Percentiles rank a stretch among this genome's conserved stretches.
phyloP scores from a whole-genome alignment of 2,888 invertebrate genomes.

The Oligia strigilis region DNA sequence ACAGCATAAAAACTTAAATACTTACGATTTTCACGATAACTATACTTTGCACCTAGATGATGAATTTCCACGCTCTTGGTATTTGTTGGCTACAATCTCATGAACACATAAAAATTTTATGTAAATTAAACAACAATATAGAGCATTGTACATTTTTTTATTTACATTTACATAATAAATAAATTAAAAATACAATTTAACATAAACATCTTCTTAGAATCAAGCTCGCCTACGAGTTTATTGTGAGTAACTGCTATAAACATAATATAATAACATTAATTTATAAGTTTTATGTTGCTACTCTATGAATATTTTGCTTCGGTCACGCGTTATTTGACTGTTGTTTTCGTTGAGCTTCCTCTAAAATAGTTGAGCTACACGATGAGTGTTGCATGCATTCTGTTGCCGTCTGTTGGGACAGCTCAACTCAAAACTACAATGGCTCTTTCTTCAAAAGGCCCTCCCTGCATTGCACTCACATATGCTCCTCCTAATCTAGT shows the following conservation, averaged over 20 bases:
- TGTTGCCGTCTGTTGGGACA: background rate
- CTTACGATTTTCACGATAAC: conserved; percentile 22
- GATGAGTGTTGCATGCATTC: background rate
- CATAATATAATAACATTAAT: conserved; percentile 64
- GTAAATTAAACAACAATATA: conserved; percentile 57
- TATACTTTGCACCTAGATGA: conserved; percentile 16
- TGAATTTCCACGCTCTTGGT: conserved; percentile 28
- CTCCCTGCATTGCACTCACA: background rate
- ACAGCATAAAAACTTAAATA: conserved; percentile 6
- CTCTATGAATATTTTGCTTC: conserved; percentile 59
- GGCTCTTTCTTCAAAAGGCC: background rate
- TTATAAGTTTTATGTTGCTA: conserved; percentile 60
- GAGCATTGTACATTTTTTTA: conserved; percentile 50
- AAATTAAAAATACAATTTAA: conserved; percentile 69
- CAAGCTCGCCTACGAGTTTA: conserved; percentile 65
- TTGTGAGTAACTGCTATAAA: conserved; percentile 63
- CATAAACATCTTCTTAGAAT: conserved; percentile 64
- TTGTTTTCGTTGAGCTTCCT: background rate
- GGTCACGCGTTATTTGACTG: conserved; percentile 18
- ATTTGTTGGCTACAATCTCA: conserved; percentile 23
- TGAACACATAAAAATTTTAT: conserved; percentile 41
- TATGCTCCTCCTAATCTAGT: no score
- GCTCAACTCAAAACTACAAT: background rate
- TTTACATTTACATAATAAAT: conserved; percentile 66
- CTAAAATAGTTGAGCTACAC: background rate